Evolutionary conservation across 2,888 invertebrate species (phyloP).

Genomic region (Mystacides longicornis): DNA sequence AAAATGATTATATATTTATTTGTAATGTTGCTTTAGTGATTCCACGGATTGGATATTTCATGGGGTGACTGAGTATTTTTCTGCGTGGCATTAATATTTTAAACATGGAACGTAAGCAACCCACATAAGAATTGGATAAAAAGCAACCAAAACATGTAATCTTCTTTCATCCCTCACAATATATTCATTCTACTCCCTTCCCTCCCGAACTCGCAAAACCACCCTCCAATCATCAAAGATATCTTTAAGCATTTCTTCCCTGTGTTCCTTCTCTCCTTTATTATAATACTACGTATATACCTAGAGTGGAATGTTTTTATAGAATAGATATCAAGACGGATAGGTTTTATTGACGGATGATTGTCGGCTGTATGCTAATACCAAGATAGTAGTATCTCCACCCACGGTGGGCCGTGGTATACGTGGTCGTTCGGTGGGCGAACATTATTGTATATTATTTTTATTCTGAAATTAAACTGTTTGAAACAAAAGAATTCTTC

Average conservation of each 20-base stretch:
- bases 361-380: conserved; percentile 24
- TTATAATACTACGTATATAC: background rate
- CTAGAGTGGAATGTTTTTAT: background rate
- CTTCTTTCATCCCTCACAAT: conserved; percentile 17
- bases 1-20: no score
- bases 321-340: conserved; percentile 21
- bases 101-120: conserved; percentile 19
- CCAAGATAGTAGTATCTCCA: no score
- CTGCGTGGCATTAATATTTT: conserved; percentile 25
- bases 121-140: conserved; percentile 15
- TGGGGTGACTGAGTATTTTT: conserved; percentile 22
- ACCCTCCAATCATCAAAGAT: conserved; percentile 26
- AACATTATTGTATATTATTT: no score
- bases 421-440: no score
- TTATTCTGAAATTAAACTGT: no score
- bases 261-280: conserved; percentile 21
- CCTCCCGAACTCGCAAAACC: no score
- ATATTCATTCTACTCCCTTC: background rate
- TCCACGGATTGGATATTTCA: background rate
- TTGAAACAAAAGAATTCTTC: no score
- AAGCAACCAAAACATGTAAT: conserved; percentile 24
- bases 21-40: no score
- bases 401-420: no score
- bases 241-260: conserved; percentile 24
- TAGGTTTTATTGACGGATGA: conserved; percentile 25